Evolutionary conservation across 1,140 invertebrate genomes (phyloP), one percentile per base, ranked within the genome.

Genomic region (Bradynema listronoti): DNA sequence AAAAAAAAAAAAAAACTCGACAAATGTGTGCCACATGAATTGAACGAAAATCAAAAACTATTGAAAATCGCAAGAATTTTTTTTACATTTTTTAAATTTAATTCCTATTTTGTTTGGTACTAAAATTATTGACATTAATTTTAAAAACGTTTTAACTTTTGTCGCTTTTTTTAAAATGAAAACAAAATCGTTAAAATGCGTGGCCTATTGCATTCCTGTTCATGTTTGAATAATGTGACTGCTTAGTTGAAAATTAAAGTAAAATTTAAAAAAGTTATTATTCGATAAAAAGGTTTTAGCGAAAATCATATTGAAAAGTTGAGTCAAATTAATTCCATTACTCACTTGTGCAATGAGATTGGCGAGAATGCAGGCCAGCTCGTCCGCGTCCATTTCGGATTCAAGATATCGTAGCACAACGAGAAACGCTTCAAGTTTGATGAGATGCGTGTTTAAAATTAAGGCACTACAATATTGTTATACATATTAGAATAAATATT

Each of bases 361-460:
- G 0, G 91, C 90, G 9, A 97, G 84, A 75, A 97, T 89, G 80
- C 93, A 97, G 71, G 93, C 86, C 0, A 90, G 90, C 80, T 97
- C 91, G 80, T 95, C 91, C 62, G 88, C 82, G 78, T 92, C 88
- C 9, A 93, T 88, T 30, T 86, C 85, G 55, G 89, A 85, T 27
- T 87, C 86, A 71, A 83, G 79, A 72, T 80, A 86, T 72, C 87
- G 83, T 14, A 97, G 81, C 7, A 89, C 89, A 25, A 83, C 82
- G 57, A 90, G 83, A 68, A 97, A 87, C 66, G 86, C 84, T 2
- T 85, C 83, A 45, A 98, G 85, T 22, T 91, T 87, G 67, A 98
- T 86, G 78, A 94, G 90, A 84, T 94, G 90, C 1, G 86, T 89
- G 63, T 89, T 88, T 46, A 88, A 80, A n/a, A 90, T 85, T 14